Percentiles rank a stretch among this genome's conserved stretches.
phyloP scores from a whole-genome alignment of 2,888 invertebrate genomes.

The Calameuta idolon region DNA sequence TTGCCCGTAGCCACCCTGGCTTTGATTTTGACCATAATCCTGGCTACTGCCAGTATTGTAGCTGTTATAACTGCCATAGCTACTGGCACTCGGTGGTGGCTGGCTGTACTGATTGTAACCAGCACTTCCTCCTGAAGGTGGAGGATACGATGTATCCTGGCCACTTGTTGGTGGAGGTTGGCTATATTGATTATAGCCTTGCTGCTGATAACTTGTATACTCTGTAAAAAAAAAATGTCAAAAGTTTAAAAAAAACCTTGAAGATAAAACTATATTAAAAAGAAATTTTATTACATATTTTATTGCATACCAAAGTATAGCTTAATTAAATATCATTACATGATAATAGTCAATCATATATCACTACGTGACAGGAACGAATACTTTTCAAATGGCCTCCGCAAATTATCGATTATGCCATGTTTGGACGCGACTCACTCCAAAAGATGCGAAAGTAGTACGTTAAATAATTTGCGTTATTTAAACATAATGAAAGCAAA shows the following conservation, averaged over 20 bases:
- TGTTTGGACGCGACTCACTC: neutral
- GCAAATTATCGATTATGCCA: neutral
- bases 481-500: neutral
- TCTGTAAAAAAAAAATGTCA: constrained; percentile 43
- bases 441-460: neutral
- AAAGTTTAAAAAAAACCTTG: neutral
- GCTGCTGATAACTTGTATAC: constrained; percentile 62
- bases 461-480: neutral
- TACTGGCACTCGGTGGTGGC: constrained; percentile 56
- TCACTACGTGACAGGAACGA: neutral
- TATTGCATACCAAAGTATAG: neutral
- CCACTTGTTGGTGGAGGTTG: constrained; percentile 56
- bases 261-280: neutral
- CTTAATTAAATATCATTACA: neutral
- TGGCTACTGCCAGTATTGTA: constrained; percentile 47
- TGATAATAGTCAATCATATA: neutral
- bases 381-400: neutral
- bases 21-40: constrained; percentile 52
- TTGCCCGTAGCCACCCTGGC: constrained; percentile 68
- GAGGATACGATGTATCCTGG: constrained; percentile 64
- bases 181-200: constrained; percentile 60
- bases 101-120: constrained; percentile 62
- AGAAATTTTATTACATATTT: neutral
- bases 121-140: constrained; percentile 52
- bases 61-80: constrained; percentile 54